phyloP scores from a whole-genome alignment of 2,888 invertebrate genomes.

The Himalopsyche anomala region DNA sequence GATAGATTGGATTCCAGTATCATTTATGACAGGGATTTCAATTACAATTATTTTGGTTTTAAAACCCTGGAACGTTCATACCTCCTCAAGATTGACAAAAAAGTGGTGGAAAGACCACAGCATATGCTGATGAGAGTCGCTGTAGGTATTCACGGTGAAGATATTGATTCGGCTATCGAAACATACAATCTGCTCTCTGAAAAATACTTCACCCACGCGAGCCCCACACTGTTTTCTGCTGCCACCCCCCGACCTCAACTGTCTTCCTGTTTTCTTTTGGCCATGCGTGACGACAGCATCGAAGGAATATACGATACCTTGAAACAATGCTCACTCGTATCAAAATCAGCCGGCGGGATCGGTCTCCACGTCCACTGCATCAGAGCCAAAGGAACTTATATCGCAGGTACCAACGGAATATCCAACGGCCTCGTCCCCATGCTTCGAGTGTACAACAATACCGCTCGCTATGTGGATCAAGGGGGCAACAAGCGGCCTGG shows the following conservation, averaged over 20 bases:
- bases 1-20: conserved; percentile 95
- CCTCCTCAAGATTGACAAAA: conserved; percentile 91
- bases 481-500: conserved; percentile 98
- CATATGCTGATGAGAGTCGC: conserved; percentile 99
- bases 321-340: conserved; percentile 95
- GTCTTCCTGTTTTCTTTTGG: conserved; percentile 96
- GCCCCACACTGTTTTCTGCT: conserved; percentile 97
- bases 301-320: conserved; percentile 96
- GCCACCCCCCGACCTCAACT: conserved; percentile 94
- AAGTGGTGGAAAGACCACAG: conserved; percentile 97
- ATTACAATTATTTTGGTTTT: conserved; percentile 99
- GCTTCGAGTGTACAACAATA: conserved; percentile 96
- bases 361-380: conserved; percentile 98
- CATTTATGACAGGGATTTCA: conserved; percentile 97
- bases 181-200: conserved; percentile 97
- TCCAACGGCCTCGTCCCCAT: conserved; percentile 98
- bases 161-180: conserved; percentile 94
- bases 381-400: conserved; percentile 92
- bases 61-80: conserved; percentile 98
- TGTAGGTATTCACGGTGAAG: conserved; percentile 96
- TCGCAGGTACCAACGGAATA: conserved; percentile 94
- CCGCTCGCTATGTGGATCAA: conserved; percentile 97
- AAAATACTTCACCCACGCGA: conserved; percentile 97
- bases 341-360: conserved; percentile 98
- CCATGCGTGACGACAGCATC: conserved; percentile 96